phyloP scores from a whole-genome alignment of 1,140 invertebrate species.

The Tetragnatha versicolor region DNA sequence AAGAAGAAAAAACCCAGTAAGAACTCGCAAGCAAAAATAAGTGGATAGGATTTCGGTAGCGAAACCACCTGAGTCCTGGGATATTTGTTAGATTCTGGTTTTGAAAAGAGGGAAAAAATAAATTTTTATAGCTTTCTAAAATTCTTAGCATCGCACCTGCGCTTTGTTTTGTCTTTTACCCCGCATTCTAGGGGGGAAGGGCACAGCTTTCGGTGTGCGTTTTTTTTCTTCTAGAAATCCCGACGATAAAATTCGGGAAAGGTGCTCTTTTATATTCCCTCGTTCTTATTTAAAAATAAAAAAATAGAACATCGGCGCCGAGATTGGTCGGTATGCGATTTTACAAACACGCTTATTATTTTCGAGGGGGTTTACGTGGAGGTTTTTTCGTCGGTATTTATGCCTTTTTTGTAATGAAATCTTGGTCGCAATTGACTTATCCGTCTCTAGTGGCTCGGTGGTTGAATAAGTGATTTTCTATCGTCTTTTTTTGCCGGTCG shows the following conservation, averaged over 20 bases:
- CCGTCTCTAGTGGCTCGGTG: too few species aligned
- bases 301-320: neutral
- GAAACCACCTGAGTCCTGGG: conserved; percentile 43
- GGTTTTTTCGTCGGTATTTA: neutral
- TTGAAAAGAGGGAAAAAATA: conserved; percentile 27
- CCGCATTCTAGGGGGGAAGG: neutral
- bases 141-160: conserved; percentile 46
- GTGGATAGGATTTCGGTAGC: conserved; percentile 33
- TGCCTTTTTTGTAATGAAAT: conserved; percentile 19
- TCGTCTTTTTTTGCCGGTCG: neutral
- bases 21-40: conserved; percentile 38
- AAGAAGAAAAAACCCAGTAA: neutral
- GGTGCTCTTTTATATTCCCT: neutral
- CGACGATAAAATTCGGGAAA: neutral
- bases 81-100: conserved; percentile 51
- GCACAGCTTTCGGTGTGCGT: too few species aligned
- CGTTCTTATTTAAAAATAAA: conserved; percentile 23
- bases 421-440: conserved; percentile 2
- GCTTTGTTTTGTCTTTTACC: conserved; percentile 31
- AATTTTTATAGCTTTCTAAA: conserved; percentile 45
- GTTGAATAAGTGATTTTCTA: conserved; percentile 17
- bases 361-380: neutral
- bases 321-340: neutral
- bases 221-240: neutral
- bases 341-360: neutral